A percentile compares a stretch with the other conserved stretches of the same genome.
phyloP scores from a whole-genome alignment of 2,888 invertebrate species.

The Coecobrya sp. region DNA sequence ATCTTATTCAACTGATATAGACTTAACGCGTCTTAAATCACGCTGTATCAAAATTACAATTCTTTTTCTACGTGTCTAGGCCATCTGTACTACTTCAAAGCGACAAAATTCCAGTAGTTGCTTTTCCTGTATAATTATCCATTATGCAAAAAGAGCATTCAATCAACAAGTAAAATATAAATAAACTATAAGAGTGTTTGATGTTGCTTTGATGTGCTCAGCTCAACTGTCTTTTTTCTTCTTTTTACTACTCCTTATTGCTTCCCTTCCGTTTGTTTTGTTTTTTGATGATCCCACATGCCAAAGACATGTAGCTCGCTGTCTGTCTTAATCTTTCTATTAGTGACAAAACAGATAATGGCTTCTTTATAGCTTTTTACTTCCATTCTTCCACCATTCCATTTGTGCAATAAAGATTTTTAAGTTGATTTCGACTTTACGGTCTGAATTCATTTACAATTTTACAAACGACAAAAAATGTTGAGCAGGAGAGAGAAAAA shows the following conservation, averaged over 20 bases:
- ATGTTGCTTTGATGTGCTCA: conserved; percentile 15
- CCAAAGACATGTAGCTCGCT: conserved; percentile 62
- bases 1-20: background rate
- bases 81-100: background rate
- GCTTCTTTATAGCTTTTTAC: conserved; percentile 69
- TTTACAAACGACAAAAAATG: conserved; percentile 52
- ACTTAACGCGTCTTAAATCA: background rate
- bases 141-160: conserved; percentile 25
- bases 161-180: conserved; percentile 39
- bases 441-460: conserved; percentile 66
- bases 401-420: background rate
- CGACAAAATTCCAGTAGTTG: conserved; percentile 15
- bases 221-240: background rate
- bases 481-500: conserved; percentile 24
- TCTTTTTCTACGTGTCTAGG: background rate
- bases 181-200: conserved; percentile 9
- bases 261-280: conserved; percentile 48
- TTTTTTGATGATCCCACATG: conserved; percentile 68
- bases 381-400: conserved; percentile 12
- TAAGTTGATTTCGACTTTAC: conserved; percentile 69
- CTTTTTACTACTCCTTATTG: background rate
- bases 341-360: conserved; percentile 75
- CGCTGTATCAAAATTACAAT: conserved; percentile 11
- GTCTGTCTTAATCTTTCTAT: conserved; percentile 79
- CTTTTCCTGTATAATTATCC: conserved; percentile 9